These are phyloP conservation scores for Entosphenus tridentatus DNA, from an alignment of 2,113 vertebrate genomes.

Conservation along the genomic window DNA sequence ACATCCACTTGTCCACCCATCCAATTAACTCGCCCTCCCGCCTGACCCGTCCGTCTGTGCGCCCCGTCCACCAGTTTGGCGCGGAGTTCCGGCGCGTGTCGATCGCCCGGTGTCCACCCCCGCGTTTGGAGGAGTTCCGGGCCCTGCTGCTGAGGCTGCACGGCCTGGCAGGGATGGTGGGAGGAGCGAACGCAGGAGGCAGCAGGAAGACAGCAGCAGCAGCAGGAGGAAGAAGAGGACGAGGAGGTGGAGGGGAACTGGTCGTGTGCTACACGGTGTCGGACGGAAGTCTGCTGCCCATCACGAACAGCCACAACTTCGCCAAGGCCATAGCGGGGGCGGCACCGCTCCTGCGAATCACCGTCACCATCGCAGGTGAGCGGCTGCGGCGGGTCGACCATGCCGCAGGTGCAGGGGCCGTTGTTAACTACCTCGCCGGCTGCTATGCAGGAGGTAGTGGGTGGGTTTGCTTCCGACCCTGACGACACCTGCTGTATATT, in stretches of 20 bases:
- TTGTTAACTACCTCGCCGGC: too few relatives aligned
- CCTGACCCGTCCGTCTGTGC: neutral
- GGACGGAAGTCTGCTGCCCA: neutral
- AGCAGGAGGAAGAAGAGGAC: too few relatives aligned
- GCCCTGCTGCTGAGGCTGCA: constrained; percentile 3
- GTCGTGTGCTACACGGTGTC: neutral
- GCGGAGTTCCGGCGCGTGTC: constrained; percentile 2
- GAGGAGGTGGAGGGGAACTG: neutral
- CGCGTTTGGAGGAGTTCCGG: neutral
- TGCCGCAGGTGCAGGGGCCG: too few relatives aligned
- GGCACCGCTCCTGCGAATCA: neutral
- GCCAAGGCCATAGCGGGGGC: neutral
- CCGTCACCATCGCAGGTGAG: too few relatives aligned
- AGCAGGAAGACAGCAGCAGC: too few relatives aligned
- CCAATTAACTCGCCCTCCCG: too few relatives aligned
- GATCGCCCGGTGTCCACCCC: neutral
- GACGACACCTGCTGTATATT: too few relatives aligned
- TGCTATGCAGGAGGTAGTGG: too few relatives aligned
- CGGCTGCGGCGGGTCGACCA: too few relatives aligned
- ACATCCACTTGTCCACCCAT: too few relatives aligned
- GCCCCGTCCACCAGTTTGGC: neutral
- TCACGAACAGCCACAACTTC: constrained; percentile 2
- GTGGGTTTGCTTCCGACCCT: too few relatives aligned
- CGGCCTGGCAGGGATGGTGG: neutral
- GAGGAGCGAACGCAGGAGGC: too few relatives aligned